phyloP scores from a whole-genome alignment of 2,888 invertebrate species.

The Anodontia alba region DNA sequence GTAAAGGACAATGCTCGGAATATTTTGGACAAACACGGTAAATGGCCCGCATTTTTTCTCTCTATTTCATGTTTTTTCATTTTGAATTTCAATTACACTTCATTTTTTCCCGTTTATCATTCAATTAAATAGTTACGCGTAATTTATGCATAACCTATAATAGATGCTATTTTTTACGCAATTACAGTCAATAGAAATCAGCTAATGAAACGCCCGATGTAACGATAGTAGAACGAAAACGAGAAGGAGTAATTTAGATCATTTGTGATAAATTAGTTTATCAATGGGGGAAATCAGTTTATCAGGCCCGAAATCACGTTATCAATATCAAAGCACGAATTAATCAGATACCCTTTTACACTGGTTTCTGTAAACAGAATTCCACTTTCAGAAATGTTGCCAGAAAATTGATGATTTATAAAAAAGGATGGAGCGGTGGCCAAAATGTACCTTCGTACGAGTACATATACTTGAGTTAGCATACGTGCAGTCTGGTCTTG shows the following conservation, averaged over 20 bases:
- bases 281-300: constrained; percentile 3
- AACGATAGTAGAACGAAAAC: neutral
- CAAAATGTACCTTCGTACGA: too few species aligned
- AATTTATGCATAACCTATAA: constrained; percentile 10
- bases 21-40: too few species aligned
- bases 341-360: constrained; percentile 3
- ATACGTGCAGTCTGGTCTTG: too few species aligned
- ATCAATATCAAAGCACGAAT: constrained; percentile 18
- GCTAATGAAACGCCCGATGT: neutral
- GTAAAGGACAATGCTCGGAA: too few species aligned
- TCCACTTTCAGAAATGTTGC: neutral
- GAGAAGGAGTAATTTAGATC: constrained; percentile 1
- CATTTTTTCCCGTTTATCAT: neutral
- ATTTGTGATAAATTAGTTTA: constrained; percentile 15
- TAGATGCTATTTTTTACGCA: constrained; percentile 6
- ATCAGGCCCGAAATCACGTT: constrained; percentile 4
- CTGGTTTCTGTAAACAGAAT: neutral
- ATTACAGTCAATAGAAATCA: constrained; percentile 7
- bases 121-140: neutral
- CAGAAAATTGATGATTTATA: constrained; percentile 1
- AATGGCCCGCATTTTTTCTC: neutral
- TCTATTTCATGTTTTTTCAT: neutral
- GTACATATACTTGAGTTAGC: too few species aligned
- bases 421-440: neutral
- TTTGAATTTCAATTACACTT: neutral